Conservation (phyloP, 1,140 invertebrate genomes). For the Leptopilina clavipes region DNA sequence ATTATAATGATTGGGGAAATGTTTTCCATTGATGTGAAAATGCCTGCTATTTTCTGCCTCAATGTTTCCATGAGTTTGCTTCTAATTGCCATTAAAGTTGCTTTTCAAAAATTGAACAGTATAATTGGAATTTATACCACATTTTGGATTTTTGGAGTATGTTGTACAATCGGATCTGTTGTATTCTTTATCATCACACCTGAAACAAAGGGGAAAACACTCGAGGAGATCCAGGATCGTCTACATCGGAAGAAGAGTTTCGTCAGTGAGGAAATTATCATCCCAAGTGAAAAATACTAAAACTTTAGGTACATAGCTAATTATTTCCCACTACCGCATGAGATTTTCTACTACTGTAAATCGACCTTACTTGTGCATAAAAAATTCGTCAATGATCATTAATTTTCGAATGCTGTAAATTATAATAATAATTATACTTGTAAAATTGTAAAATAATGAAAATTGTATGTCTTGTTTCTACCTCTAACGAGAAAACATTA, state of each 20-base stretch:
- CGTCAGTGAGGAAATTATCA: not conserved
- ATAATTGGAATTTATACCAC: not conserved
- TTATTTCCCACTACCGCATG: too few species aligned
- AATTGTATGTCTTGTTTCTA: too few species aligned
- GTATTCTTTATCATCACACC: not conserved
- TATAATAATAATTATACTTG: too few species aligned
- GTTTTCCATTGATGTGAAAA: not conserved
- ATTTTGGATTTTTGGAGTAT: not conserved
- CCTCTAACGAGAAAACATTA: too few species aligned
- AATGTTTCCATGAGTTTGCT: not conserved
- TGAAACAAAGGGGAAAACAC: not conserved
- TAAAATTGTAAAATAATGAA: too few species aligned
- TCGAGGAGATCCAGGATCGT: not conserved
- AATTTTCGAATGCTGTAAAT: too few species aligned
- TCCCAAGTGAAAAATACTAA: not conserved
- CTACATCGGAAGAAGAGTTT: not conserved
- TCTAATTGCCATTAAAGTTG: not conserved
- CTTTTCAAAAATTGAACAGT: not conserved
- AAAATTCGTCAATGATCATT: too few species aligned
- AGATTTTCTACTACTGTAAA: too few species aligned
- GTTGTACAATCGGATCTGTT: not conserved
- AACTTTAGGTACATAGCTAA: too few species aligned
- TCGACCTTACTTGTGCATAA: too few species aligned
- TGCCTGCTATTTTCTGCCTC: not conserved
- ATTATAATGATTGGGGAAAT: slow-evolving; percentile 2